Percentiles rank a stretch among this genome's conserved stretches.
Evolutionary conservation across 2,888 invertebrate genomes (phyloP).

Genomic region (Lasius fuliginosus): DNA sequence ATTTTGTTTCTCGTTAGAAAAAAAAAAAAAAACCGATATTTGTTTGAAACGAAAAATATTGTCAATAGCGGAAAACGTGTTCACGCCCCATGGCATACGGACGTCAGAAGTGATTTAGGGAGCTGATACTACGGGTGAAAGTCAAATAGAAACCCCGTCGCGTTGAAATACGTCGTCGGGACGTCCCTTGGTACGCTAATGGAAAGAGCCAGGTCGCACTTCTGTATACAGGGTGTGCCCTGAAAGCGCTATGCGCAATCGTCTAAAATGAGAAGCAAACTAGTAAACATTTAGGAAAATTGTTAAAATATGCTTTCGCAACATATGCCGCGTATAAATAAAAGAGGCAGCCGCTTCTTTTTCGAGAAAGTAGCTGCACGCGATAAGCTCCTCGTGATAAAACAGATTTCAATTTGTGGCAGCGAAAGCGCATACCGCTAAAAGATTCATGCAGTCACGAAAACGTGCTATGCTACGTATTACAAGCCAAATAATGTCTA

Average conservation of each 20-base stretch:
- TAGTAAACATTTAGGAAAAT: slow-evolving; percentile 26
- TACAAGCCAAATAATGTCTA: slow-evolving; percentile 24
- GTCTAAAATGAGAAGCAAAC: background rate
- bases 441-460: slow-evolving; percentile 33
- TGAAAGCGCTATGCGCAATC: background rate
- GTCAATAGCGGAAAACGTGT: slow-evolving; percentile 62
- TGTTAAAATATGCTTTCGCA: slow-evolving; percentile 33
- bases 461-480: slow-evolving; percentile 20
- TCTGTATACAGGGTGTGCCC: slow-evolving; percentile 59
- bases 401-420: slow-evolving; percentile 40
- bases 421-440: slow-evolving; percentile 22
- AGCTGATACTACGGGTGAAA: slow-evolving; percentile 70
- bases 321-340: slow-evolving; percentile 10
- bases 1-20: slow-evolving; percentile 36
- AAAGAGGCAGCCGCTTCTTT: background rate
- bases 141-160: slow-evolving; percentile 80
- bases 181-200: slow-evolving; percentile 70
- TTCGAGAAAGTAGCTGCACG: background rate
- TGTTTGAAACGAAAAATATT: slow-evolving; percentile 66
- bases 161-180: slow-evolving; percentile 74
- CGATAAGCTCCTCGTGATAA: background rate
- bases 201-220: slow-evolving; percentile 62
- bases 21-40: slow-evolving; percentile 13
- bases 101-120: slow-evolving; percentile 77
- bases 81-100: slow-evolving; percentile 79